These are phyloP conservation scores for Otolemur crassicaudatus DNA, from an alignment of 2,797 vertebrate genomes.

Conservation along the genomic window DNA sequence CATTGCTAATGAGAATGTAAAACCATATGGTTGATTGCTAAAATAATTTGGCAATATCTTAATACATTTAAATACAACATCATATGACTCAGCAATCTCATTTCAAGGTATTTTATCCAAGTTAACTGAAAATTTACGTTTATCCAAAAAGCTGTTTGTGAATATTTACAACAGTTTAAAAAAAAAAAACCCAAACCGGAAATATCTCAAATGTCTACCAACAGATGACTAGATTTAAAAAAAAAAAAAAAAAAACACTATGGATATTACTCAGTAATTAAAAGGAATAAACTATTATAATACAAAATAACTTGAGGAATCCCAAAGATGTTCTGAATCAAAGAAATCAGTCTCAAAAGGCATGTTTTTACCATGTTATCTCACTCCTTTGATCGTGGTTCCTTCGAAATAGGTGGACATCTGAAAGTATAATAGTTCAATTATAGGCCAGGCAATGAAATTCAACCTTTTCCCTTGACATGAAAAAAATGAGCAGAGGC, in stretches of 20 bases:
- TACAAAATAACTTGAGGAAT: conserved; percentile 29
- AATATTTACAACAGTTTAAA: neutral
- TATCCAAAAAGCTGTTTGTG: neutral
- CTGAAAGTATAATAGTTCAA: neutral
- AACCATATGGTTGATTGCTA: neutral
- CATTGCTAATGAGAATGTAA: neutral
- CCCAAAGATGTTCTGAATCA: neutral
- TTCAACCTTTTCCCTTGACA: neutral
- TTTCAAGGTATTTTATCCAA: neutral
- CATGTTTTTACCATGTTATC: neutral
- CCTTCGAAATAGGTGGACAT: neutral
- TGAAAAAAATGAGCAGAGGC: neutral
- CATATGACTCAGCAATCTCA: neutral
- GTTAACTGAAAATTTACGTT: neutral
- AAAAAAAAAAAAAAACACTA: neutral
- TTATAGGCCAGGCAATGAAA: neutral
- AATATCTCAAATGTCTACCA: neutral
- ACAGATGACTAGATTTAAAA: neutral
- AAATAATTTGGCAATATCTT: neutral
- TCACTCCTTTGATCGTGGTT: neutral
- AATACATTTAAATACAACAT: conserved; percentile 10
- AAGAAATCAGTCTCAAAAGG: neutral
- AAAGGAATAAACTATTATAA: neutral
- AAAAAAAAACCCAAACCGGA: neutral
- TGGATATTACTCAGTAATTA: neutral